Conservation (phyloP, 2,113 vertebrate genomes). For the Ceyx margarethae region DNA sequence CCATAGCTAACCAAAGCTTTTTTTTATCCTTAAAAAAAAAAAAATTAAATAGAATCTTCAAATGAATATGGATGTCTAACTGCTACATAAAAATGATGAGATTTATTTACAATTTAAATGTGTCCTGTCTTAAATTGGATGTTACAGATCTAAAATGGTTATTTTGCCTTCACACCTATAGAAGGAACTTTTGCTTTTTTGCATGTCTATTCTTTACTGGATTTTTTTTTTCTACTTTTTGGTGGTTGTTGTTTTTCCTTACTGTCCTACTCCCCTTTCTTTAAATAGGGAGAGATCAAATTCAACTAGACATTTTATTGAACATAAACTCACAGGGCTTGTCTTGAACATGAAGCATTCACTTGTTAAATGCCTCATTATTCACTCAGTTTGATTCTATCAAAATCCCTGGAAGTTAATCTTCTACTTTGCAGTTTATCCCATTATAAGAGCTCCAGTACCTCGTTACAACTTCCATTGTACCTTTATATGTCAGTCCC, state of each 20-base stretch:
- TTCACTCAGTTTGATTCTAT: neutral
- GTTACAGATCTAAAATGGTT: neutral
- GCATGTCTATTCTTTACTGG: neutral
- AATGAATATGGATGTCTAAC: neutral
- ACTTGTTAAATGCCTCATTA: neutral
- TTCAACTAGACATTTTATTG: neutral
- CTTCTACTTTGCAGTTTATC: neutral
- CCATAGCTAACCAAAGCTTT: neutral
- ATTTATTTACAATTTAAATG: neutral
- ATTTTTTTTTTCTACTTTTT: neutral
- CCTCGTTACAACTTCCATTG: neutral
- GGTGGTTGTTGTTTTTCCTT: neutral
- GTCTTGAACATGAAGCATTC: neutral
- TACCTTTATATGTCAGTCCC: neutral
- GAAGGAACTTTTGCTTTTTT: neutral
- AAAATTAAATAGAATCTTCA: neutral
- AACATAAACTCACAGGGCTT: neutral
- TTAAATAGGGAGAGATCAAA: neutral
- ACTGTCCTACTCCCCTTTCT: neutral
- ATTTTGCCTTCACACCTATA: neutral
- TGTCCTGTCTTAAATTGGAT: neutral
- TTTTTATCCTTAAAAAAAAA: neutral
- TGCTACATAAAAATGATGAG: neutral
- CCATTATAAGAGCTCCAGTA: neutral
- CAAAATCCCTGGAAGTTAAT: conserved; percentile 6